phyloP scores from a whole-genome alignment of 2,113 vertebrate genomes.

The Egretta garzetta region DNA sequence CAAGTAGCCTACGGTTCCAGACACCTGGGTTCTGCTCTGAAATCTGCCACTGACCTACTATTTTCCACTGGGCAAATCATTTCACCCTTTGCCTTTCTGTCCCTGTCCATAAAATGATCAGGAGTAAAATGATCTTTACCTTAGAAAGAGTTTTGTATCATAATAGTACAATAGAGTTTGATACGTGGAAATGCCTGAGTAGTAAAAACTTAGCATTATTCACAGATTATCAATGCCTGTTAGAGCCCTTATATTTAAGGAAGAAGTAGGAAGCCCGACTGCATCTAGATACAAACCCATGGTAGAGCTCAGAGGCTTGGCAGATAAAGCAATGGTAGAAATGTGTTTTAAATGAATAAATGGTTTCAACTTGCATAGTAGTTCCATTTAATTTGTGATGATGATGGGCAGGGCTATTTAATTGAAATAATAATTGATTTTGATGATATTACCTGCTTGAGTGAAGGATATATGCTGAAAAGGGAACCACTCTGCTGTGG shows the following conservation, averaged over 20 bases:
- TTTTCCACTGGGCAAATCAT: neutral
- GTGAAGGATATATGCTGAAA: neutral
- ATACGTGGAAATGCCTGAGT: neutral
- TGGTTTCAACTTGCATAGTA: neutral
- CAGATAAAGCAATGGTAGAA: neutral
- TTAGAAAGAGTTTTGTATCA: neutral
- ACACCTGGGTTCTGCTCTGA: conserved; percentile 22
- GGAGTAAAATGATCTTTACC: neutral
- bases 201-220: neutral
- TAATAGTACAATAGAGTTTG: neutral
- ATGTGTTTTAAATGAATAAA: neutral
- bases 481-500: neutral
- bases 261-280: neutral
- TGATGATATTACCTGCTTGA: conserved; percentile 23
- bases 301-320: neutral
- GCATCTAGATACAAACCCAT: neutral
- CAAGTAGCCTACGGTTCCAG: conserved; percentile 6
- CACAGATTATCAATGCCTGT: neutral
- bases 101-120: neutral
- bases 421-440: conserved; percentile 37
- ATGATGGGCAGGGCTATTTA: conserved; percentile 22
- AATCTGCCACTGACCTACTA: conserved; percentile 21
- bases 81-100: neutral
- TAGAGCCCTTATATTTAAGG: neutral
- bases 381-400: conserved; percentile 13